Percentiles rank a stretch among this genome's conserved stretches.
These are phyloP conservation scores for Thryonomys swinderianus DNA, from an alignment of 2,113 vertebrate genomes.

Conservation along the genomic window DNA sequence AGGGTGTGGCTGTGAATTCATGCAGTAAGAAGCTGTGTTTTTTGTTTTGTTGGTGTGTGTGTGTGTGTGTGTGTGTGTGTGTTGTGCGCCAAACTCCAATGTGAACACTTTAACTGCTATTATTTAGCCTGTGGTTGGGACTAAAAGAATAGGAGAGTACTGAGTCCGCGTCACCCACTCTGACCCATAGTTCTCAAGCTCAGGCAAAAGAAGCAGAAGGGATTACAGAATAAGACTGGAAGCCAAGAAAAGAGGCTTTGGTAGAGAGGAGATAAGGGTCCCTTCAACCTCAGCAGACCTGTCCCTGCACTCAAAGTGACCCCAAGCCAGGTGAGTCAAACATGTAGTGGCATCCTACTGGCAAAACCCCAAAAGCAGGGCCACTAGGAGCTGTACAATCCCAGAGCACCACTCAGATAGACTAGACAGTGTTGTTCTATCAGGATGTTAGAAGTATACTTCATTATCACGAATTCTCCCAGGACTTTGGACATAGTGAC, in stretches of 20 bases:
- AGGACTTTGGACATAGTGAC: neutral
- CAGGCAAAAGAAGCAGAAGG: neutral
- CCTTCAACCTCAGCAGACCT: neutral
- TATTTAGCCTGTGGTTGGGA: conserved; percentile 17
- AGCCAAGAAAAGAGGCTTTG: neutral
- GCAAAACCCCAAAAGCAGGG: neutral
- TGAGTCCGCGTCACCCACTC: neutral
- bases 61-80: neutral
- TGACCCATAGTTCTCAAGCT: neutral
- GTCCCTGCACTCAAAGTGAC: neutral
- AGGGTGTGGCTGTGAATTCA: neutral
- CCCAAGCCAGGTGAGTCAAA: neutral
- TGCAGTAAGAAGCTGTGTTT: neutral
- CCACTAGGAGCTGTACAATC: neutral
- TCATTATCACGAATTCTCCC: neutral
- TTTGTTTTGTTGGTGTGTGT: neutral
- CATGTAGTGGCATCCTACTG: neutral
- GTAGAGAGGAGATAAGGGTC: neutral
- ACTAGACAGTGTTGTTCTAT: neutral
- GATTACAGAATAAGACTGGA: conserved; percentile 15
- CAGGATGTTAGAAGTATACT: neutral
- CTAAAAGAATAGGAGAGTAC: conserved; percentile 13
- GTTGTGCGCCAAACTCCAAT: neutral
- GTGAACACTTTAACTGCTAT: conserved; percentile 40
- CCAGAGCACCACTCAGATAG: neutral